Percentiles rank a stretch among this genome's conserved stretches.
Evolutionary conservation across 2,113 vertebrate genomes (phyloP).

Genomic region (Probosciger aterrimus): DNA sequence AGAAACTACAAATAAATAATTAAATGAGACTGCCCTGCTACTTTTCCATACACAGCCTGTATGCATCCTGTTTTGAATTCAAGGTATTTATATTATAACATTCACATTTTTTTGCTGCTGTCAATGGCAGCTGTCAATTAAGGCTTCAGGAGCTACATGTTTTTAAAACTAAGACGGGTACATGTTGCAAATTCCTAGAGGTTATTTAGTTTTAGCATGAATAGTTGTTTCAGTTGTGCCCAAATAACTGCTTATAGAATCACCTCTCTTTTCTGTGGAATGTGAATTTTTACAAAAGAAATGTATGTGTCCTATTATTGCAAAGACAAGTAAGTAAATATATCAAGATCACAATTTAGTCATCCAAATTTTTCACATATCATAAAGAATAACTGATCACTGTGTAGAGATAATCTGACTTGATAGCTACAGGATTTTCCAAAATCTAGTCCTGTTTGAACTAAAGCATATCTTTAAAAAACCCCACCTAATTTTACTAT

Average conservation of each 20-base stretch:
- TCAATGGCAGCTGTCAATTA: not conserved
- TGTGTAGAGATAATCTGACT: not conserved
- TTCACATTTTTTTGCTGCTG: not conserved
- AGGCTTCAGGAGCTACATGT: not conserved
- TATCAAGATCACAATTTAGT: not conserved
- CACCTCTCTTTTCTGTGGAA: not conserved
- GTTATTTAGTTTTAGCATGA: not conserved
- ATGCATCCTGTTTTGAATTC: not conserved
- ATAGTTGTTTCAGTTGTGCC: not conserved
- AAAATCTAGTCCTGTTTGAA: not conserved
- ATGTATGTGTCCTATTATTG: not conserved
- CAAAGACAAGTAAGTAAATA: not conserved
- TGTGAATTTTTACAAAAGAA: not conserved
- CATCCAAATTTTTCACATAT: not conserved
- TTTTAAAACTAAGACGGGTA: not conserved
- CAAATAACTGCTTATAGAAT: not conserved
- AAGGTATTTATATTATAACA: not conserved
- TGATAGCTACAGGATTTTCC: not conserved
- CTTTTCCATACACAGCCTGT: not conserved
- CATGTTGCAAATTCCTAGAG: not conserved
- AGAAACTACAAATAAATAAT: not conserved
- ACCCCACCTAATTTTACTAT: not conserved
- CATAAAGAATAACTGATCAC: not conserved
- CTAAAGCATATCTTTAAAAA: not conserved
- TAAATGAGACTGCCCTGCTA: not conserved